Evolutionary conservation across 2,113 vertebrate genomes (phyloP), one percentile per base, ranked within the genome.

Genomic region (Gasterosteus aculeatus): DNA sequence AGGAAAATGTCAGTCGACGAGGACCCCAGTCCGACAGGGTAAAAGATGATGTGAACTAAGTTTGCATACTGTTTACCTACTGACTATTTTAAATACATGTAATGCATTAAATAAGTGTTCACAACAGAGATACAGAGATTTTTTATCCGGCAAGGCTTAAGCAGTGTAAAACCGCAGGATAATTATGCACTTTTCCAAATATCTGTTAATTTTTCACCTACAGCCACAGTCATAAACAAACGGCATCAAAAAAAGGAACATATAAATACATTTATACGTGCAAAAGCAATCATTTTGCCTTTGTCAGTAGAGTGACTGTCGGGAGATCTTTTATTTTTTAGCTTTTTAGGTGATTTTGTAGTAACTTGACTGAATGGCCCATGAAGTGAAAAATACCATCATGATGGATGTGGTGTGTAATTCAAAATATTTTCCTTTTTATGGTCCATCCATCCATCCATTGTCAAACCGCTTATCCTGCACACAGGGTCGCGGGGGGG

Each of bases 321-420:
- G n/a, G 46, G 44, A 68, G 33, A 29, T 5, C 7, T 73, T 60
- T 62, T 63, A 3, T 57, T 29, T 65, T 59, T 29, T 15, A 53
- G 53, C 49, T 47, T 59, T 66, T 57, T 29, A 33, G 35, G 29
- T 47, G 41, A 84, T 80, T 75, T 56, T 9, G 9, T 19, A 51
- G 19, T 77, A 54, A 44, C 26, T 71, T 19, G 69, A 69, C 68
- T 60, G 44, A 49, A 62, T 62, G 42, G 26, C 41, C 67, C 63
- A 15, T 64, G 64, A 60, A 44, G 71, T 75, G 75, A 73, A 66
- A 86, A 86, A 89, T 73, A 60, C 57, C 60, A 19, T 76, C 71
- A 80, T 39, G 54, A 81, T 81, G 26, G 47, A 69, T 16, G 35
- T 53, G 10, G 22, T 22, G 9, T 42, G 31, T 10, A n/a, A 5